Percentiles rank a stretch among this genome's conserved stretches.
Conservation (phyloP, 2,797 vertebrate genomes). For the Typhlichthys eigenmanni region DNA sequence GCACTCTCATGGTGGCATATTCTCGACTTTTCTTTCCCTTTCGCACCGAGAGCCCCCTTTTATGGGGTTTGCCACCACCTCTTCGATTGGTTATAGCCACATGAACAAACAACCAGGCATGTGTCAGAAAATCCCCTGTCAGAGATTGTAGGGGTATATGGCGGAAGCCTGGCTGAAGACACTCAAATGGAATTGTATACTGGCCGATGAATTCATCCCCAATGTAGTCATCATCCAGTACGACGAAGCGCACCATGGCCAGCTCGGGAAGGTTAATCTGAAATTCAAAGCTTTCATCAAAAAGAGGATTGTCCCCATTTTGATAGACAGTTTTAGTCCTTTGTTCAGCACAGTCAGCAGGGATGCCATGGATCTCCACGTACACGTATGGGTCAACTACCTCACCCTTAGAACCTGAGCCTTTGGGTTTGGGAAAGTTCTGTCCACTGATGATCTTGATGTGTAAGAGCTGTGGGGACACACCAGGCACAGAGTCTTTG, state of each 20-base stretch:
- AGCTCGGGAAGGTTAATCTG: conserved; percentile 97
- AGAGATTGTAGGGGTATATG: conserved; percentile 94
- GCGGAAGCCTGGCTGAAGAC: conserved; percentile 95
- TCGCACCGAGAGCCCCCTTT: conserved; percentile 93
- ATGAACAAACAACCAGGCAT: conserved; percentile 93
- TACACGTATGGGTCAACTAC: conserved; percentile 97
- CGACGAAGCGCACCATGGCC: conserved; percentile 97
- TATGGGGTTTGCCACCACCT: conserved; percentile 97
- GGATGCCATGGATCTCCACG: conserved; percentile 97
- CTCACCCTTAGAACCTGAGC: conserved; percentile 96
- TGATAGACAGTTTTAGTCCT: conserved; percentile 96
- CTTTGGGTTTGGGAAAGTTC: conserved; percentile 98
- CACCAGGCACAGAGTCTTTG: conserved; percentile 95
- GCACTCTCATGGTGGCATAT: conserved; percentile 92
- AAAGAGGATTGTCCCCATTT: conserved; percentile 95
- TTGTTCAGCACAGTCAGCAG: conserved; percentile 95
- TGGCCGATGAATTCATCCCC: conserved; percentile 98
- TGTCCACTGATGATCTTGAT: conserved; percentile 99
- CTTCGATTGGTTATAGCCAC: conserved; percentile 97
- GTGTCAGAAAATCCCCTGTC: conserved; percentile 89
- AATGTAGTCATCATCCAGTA: conserved; percentile 96
- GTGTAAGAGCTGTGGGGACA: conserved; percentile 96
- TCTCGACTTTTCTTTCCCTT: conserved; percentile 93
- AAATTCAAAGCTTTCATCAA: conserved; percentile 98
- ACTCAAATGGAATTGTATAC: conserved; percentile 97